Conservation (phyloP, 2,797 vertebrate genomes). For the Enteromius fasciolatus region DNA sequence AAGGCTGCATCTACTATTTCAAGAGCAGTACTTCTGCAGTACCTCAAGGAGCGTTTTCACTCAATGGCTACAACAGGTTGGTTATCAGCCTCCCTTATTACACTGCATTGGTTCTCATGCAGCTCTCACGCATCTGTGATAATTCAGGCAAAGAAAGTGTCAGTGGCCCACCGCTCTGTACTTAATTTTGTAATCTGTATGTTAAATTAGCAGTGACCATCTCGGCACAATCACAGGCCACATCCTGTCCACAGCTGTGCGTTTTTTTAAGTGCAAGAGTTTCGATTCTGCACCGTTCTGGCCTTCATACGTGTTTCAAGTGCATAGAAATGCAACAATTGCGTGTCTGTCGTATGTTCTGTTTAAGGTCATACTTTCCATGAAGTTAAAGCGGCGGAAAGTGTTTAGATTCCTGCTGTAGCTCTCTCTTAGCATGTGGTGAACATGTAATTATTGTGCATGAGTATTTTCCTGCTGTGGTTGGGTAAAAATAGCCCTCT, state of each 20-base stretch:
- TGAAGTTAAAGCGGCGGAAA: background rate
- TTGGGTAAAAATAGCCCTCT: conserved; percentile 54
- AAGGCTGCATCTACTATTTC: conserved; percentile 96
- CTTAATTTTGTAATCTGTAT: background rate
- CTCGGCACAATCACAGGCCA: conserved; percentile 32
- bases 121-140: background rate
- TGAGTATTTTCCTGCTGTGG: conserved; percentile 10
- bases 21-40: conserved; percentile 91
- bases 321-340: background rate
- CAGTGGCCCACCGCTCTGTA: background rate
- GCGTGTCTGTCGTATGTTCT: background rate
- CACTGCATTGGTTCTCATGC: background rate
- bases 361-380: background rate
- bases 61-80: conserved; percentile 96
- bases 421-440: conserved; percentile 2
- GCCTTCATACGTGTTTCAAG: background rate
- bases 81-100: conserved; percentile 50
- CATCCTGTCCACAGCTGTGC: conserved; percentile 49
- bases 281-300: conserved; percentile 2
- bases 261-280: conserved; percentile 1
- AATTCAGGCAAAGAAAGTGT: background rate
- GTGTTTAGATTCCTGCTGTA: background rate
- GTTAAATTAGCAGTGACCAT: background rate
- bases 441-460: conserved; percentile 47
- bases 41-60: conserved; percentile 95